A percentile compares a stretch with the other conserved stretches of the same genome.
Conservation (phyloP, 2,888 invertebrate genomes). For the Caenorhabditis virilis region DNA sequence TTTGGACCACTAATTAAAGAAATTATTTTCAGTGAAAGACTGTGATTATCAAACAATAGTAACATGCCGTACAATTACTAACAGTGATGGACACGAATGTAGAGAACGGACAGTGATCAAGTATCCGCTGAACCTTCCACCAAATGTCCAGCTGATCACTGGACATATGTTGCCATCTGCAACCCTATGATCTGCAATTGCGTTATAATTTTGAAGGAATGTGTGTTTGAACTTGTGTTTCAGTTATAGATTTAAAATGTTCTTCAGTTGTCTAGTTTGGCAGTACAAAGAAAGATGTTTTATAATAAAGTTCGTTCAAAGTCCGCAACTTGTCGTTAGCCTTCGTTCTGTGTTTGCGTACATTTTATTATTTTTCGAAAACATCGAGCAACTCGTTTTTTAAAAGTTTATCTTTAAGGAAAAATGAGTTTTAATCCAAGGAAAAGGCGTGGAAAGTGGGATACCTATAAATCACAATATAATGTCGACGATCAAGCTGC, state of each 20-base stretch:
- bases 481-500: slow-evolving; percentile 30
- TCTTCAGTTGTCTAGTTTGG: background rate
- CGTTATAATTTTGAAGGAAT: background rate
- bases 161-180: slow-evolving; percentile 4
- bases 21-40: slow-evolving; percentile 1
- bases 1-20: background rate
- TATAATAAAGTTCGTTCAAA: too few relatives aligned
- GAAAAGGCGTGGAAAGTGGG: slow-evolving; percentile 40
- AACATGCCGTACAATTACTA: slow-evolving; percentile 7
- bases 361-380: background rate
- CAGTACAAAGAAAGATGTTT: background rate
- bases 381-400: background rate
- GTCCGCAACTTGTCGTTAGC: too few relatives aligned
- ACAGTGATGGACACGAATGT: slow-evolving; percentile 6
- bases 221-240: background rate
- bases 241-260: too few relatives aligned
- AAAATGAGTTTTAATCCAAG: slow-evolving; percentile 22
- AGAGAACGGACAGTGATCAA: slow-evolving; percentile 12
- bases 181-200: background rate
- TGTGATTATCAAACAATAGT: slow-evolving; percentile 11
- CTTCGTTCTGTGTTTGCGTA: too few relatives aligned
- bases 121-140: slow-evolving; percentile 16
- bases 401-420: background rate
- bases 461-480: slow-evolving; percentile 41
- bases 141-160: slow-evolving; percentile 20